Evolutionary conservation across 2,113 vertebrate species (phyloP), one percentile per base, ranked within the genome.

Genomic region (Sclerurus mexicanus): DNA sequence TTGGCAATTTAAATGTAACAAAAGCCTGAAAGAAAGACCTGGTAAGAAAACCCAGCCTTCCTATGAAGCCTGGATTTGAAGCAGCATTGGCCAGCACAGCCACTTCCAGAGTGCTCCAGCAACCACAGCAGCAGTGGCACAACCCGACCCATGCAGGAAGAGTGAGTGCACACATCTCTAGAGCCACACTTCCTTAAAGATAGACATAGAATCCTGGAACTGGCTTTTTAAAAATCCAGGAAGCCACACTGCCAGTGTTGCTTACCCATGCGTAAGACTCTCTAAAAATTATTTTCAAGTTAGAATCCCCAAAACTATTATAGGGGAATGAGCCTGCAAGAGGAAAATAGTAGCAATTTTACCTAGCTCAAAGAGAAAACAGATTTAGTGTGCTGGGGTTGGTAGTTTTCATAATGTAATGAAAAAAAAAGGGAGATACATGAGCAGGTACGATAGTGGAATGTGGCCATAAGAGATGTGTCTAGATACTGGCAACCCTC

Each of bases 241-340:
- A 56, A 60, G 31, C 25, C 37, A 74, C 25, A 33, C 25, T 49
- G n/a, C 28, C 6, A 60, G 21, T 0, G 6, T 39, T 86, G 19
- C 33, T 73, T 44, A 60, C 9, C 40, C 15, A 12, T 24, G 15
- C 44, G 3, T 11, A 89, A 42, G 24, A 56, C 42, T 77, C 58
- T 47, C 31, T 71, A 67, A 46, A 81, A 55, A 31, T 22, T 68
- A 55, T 40, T 60, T 91, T 80, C 4, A 37, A 37, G 19, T 71
- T 74, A 90, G 28, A 92, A 80, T 33, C 27, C 18, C 12, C 71
- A 42, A 50, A 73, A 59, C 11, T 21, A 22, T 60, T 50, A 47
- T 1, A 40, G 6, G 20, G 4, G 33, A 89, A 94, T 0, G 0
- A 89, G 15, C 14, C 68, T 2, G 10, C 7, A 47, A 21, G 58